phyloP scores from a whole-genome alignment of 2,113 vertebrate species.

The Bungarus multicinctus region DNA sequence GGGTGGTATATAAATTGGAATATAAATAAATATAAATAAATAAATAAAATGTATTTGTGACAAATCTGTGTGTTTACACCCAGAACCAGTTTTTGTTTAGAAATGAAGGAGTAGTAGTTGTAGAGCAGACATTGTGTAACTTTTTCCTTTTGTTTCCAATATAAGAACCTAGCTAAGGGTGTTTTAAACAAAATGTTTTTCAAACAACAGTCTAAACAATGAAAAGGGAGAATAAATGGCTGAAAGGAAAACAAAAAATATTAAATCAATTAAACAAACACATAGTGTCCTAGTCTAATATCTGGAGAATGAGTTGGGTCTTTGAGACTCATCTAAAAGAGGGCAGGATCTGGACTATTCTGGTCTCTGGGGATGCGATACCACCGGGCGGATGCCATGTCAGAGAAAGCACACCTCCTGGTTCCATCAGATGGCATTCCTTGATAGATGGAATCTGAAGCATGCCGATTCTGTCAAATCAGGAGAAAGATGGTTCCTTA shows the following conservation, averaged over 20 bases:
- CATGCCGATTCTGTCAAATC: not conserved
- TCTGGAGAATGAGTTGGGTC: not conserved
- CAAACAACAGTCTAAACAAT: not conserved
- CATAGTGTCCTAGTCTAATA: not conserved
- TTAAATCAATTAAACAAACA: not conserved
- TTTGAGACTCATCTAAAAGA: not conserved
- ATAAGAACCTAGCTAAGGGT: not conserved
- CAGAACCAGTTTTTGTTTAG: not conserved
- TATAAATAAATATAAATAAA: too few relatives aligned
- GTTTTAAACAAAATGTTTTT: not conserved
- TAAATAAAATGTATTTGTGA: not conserved
- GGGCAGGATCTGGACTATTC: not conserved
- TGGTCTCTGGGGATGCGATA: not conserved
- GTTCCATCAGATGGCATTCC: not conserved
- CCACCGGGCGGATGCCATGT: not conserved
- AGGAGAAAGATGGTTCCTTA: not conserved
- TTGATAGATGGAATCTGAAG: not conserved
- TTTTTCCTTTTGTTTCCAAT: not conserved
- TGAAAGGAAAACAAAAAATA: not conserved
- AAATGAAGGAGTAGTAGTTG: not conserved
- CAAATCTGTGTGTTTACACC: not conserved
- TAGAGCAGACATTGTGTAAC: not conserved
- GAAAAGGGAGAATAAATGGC: not conserved
- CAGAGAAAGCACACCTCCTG: not conserved
- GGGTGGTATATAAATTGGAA: too few relatives aligned